A percentile compares a stretch with the other conserved stretches of the same genome.
Conservation (phyloP, 2,797 vertebrate genomes). For the Alectoris magna region DNA sequence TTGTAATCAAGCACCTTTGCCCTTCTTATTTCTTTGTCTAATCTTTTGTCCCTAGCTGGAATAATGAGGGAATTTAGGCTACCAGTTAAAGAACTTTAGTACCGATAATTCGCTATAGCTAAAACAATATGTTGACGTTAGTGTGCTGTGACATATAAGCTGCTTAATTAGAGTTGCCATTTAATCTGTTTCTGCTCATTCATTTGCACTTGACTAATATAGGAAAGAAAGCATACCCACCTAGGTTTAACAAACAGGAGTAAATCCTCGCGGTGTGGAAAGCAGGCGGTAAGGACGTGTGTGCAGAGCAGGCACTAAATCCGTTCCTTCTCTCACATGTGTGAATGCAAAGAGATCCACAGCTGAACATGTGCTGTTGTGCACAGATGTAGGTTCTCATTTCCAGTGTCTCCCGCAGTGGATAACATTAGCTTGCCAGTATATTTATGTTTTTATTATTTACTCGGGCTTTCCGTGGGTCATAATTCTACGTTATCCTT, state of each 20-base stretch:
- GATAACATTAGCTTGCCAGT: slow-evolving; percentile 43
- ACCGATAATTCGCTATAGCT: slow-evolving; percentile 54
- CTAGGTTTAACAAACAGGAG: background rate
- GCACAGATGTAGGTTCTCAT: slow-evolving; percentile 58
- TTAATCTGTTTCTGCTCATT: slow-evolving; percentile 69
- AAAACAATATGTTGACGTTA: slow-evolving; percentile 41
- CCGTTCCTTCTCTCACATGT: background rate
- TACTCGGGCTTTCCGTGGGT: slow-evolving; percentile 49
- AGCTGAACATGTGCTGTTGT: background rate
- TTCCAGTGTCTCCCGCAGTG: slow-evolving; percentile 53
- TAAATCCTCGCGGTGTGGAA: background rate
- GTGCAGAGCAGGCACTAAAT: background rate
- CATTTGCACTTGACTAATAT: slow-evolving; percentile 52
- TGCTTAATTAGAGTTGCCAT: slow-evolving; percentile 64
- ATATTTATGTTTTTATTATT: slow-evolving; percentile 69
- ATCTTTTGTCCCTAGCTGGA: slow-evolving; percentile 13
- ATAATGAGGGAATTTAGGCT: slow-evolving; percentile 49
- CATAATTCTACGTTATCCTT: slow-evolving; percentile 60
- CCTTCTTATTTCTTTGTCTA: background rate
- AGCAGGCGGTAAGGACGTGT: background rate
- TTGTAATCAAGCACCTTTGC: background rate
- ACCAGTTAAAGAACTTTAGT: slow-evolving; percentile 32
- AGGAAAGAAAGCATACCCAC: background rate
- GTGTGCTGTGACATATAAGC: slow-evolving; percentile 55
- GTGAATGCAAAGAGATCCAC: background rate